Evolutionary conservation across 2,888 invertebrate species (phyloP).

Genomic region (Eulithis prunata): DNA sequence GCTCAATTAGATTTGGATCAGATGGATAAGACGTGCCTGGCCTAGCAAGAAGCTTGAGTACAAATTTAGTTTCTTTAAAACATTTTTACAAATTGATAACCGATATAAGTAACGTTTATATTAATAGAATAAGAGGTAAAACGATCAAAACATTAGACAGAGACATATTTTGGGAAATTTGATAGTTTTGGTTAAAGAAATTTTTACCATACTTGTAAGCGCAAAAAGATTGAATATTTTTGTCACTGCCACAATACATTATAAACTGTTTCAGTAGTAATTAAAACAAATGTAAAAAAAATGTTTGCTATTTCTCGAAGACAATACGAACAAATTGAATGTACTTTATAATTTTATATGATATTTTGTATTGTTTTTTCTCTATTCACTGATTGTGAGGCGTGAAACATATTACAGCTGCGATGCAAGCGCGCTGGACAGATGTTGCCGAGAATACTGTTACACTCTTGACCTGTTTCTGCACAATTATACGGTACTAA

Average conservation of each 20-base stretch:
- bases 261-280: constrained; percentile 8
- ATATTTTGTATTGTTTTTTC: constrained; percentile 40
- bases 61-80: constrained; percentile 56
- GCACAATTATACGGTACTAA: background rate
- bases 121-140: constrained; percentile 1
- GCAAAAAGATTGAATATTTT: constrained; percentile 69
- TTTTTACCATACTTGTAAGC: constrained; percentile 56
- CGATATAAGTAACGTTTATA: constrained; percentile 34
- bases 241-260: constrained; percentile 70
- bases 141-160: constrained; percentile 27
- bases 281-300: background rate
- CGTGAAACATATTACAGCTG: constrained; percentile 79
- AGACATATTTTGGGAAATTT: constrained; percentile 75
- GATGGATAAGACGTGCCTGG: constrained; percentile 50
- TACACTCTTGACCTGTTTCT: constrained; percentile 25
- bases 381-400: constrained; percentile 57
- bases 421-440: constrained; percentile 47
- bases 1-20: constrained; percentile 52
- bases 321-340: constrained; percentile 13
- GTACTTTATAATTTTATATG: constrained; percentile 29
- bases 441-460: constrained; percentile 18
- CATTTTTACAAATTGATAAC: constrained; percentile 16
- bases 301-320: constrained; percentile 7
- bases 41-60: constrained; percentile 68
- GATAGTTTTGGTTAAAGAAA: constrained; percentile 38